Conservation (phyloP, 2,888 invertebrate species). For the Trachelus stipa region DNA sequence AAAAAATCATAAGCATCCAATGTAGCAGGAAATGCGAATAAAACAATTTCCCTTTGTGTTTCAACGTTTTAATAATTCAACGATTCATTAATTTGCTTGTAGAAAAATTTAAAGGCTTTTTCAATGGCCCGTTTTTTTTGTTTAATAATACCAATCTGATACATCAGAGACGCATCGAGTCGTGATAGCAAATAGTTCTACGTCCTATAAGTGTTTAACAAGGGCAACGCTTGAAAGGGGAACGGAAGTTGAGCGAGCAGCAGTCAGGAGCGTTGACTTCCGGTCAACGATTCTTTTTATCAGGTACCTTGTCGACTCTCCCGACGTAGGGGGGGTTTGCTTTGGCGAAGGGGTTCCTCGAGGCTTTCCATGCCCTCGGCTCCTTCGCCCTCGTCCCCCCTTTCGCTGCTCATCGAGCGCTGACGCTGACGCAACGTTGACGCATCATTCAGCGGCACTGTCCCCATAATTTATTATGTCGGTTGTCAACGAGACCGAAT, state of each 20-base stretch:
- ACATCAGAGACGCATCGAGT: constrained; percentile 10
- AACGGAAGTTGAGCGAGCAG: constrained; percentile 8
- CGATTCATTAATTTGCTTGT: not conserved
- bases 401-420: constrained; percentile 75
- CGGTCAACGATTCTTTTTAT: constrained; percentile 27
- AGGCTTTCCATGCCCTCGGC: constrained; percentile 69
- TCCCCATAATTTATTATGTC: constrained; percentile 41
- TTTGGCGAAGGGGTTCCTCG: constrained; percentile 73
- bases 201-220: constrained; percentile 40
- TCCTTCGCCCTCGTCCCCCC: constrained; percentile 69
- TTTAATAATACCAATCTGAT: not conserved
- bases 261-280: constrained; percentile 7
- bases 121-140: not conserved
- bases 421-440: constrained; percentile 72
- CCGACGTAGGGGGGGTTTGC: constrained; percentile 68
- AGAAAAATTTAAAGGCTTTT: not conserved
- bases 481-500: constrained; percentile 12
- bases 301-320: constrained; percentile 75
- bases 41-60: too few relatives aligned
- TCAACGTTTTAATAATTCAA: not conserved
- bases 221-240: constrained; percentile 27
- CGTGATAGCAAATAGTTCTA: constrained; percentile 32
- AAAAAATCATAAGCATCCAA: not conserved
- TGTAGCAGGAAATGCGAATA: too few relatives aligned
- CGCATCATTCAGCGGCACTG: constrained; percentile 77